Percentiles rank a stretch among this genome's conserved stretches.
Conservation (phyloP, 2,888 invertebrate species). For the Xestia c-nigrum region DNA sequence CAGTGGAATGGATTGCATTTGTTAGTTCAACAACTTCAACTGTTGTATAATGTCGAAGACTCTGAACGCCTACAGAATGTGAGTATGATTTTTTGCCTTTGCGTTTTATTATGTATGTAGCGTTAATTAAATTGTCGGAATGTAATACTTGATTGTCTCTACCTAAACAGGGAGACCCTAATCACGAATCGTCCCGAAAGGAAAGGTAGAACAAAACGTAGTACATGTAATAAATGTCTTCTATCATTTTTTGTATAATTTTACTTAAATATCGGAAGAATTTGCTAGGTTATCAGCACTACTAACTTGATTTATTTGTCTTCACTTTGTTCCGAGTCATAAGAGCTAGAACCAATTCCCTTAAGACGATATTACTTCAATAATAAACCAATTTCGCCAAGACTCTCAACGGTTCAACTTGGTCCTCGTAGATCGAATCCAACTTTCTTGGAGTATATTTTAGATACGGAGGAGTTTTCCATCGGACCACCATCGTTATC, state of each 20-base stretch:
- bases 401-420: slow-evolving; percentile 14
- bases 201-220: not conserved
- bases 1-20: slow-evolving; percentile 81
- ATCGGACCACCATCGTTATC: slow-evolving; percentile 40
- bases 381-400: slow-evolving; percentile 38
- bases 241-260: not conserved
- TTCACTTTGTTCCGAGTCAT: not conserved
- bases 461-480: slow-evolving; percentile 33
- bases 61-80: slow-evolving; percentile 97
- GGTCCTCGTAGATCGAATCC: not conserved
- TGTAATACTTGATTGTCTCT: not conserved
- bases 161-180: not conserved
- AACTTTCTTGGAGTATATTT: slow-evolving; percentile 35
- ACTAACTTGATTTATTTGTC: slow-evolving; percentile 13
- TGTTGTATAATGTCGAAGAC: slow-evolving; percentile 94
- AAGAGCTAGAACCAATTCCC: slow-evolving; percentile 18
- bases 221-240: not conserved
- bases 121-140: not conserved
- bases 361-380: slow-evolving; percentile 18
- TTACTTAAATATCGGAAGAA: not conserved
- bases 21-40: slow-evolving; percentile 72
- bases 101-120: slow-evolving; percentile 10
- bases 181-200: not conserved
- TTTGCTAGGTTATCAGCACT: not conserved
- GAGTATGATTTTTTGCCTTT: slow-evolving; percentile 87